These are phyloP conservation scores for Atherinosoma microstoma DNA, from an alignment of 2,797 vertebrate species.

Conservation along the genomic window DNA sequence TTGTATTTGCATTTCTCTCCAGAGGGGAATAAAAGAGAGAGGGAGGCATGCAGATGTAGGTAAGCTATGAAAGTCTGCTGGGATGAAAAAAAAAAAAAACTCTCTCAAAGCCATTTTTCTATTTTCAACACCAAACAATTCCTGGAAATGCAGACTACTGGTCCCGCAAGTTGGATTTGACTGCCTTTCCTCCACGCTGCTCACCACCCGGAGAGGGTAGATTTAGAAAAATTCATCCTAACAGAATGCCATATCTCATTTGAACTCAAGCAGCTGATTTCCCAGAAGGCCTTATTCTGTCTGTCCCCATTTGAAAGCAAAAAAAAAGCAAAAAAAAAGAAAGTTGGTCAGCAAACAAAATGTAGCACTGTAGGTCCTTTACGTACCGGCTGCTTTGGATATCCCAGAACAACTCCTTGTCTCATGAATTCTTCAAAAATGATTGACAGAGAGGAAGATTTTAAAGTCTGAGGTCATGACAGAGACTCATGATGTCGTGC, in stretches of 20 bases:
- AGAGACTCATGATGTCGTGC: slow-evolving; percentile 34
- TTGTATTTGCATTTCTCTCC: slow-evolving; percentile 26
- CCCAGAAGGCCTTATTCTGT: slow-evolving; percentile 61
- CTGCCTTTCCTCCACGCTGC: slow-evolving; percentile 22
- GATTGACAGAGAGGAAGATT: slow-evolving; percentile 33
- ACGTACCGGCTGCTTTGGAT: slow-evolving; percentile 33
- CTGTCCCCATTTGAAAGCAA: slow-evolving; percentile 37
- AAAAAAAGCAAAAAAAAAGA: slow-evolving; percentile 1
- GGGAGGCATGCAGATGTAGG: slow-evolving; percentile 15
- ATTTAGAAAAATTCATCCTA: slow-evolving; percentile 42
- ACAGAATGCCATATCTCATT: slow-evolving; percentile 50
- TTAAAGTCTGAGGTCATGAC: slow-evolving; percentile 18
- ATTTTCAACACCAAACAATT: slow-evolving; percentile 63
- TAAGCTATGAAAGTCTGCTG: slow-evolving; percentile 40
- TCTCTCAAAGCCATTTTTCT: slow-evolving; percentile 51
- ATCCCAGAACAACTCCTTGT: slow-evolving; percentile 12
- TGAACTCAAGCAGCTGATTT: slow-evolving; percentile 56
- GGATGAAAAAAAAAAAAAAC: slow-evolving; percentile 55
- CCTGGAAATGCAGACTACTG: slow-evolving; percentile 54
- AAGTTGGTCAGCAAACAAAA: slow-evolving; percentile 48
- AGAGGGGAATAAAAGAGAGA: slow-evolving; percentile 13
- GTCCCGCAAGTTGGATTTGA: slow-evolving; percentile 28
- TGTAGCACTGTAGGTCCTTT: slow-evolving; percentile 8
- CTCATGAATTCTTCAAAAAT: slow-evolving; percentile 29
- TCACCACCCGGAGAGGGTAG: slow-evolving; percentile 12